These are phyloP conservation scores for Gymnoscopelus microlampas DNA, from an alignment of 2,797 vertebrate genomes.

Conservation along the genomic window DNA sequence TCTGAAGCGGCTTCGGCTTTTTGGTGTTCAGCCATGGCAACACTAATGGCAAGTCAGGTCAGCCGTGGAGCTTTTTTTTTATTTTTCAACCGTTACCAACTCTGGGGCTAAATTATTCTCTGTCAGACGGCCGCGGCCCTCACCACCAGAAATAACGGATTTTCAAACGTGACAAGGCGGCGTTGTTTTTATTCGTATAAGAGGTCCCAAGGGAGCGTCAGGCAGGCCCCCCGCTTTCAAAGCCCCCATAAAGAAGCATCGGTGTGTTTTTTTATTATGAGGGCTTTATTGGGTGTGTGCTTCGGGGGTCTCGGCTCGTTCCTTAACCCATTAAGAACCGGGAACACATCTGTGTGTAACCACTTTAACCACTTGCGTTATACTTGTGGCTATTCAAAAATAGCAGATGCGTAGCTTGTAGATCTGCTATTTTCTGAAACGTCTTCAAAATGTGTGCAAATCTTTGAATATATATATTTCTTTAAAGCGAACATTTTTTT, in stretches of 20 bases:
- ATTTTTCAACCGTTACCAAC: not conserved
- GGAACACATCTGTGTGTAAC: too few relatives aligned
- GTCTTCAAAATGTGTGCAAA: too few relatives aligned
- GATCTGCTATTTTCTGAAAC: too few relatives aligned
- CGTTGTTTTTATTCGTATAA: conserved; percentile 29
- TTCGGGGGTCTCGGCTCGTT: conserved; percentile 74
- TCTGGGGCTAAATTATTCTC: not conserved
- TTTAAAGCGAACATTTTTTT: too few relatives aligned
- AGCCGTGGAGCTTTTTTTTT: not conserved
- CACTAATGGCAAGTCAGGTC: not conserved
- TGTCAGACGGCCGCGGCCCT: too few relatives aligned
- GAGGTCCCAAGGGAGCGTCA: conserved; percentile 50
- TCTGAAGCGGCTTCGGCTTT: not conserved
- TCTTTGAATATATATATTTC: too few relatives aligned
- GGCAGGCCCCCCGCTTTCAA: conserved; percentile 47
- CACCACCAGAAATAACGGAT: conserved; percentile 4
- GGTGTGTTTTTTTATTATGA: conserved; percentile 76
- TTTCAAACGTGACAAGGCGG: conserved; percentile 39
- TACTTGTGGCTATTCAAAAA: too few relatives aligned
- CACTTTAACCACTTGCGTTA: too few relatives aligned
- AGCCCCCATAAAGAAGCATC: conserved; percentile 60
- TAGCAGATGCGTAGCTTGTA: too few relatives aligned
- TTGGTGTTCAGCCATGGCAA: not conserved
- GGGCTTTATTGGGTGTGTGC: conserved; percentile 84
- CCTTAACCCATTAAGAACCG: conserved; percentile 66